Evolutionary conservation across 2,113 vertebrate species (phyloP).

Genomic region (Herpailurus yagouaroundi): DNA sequence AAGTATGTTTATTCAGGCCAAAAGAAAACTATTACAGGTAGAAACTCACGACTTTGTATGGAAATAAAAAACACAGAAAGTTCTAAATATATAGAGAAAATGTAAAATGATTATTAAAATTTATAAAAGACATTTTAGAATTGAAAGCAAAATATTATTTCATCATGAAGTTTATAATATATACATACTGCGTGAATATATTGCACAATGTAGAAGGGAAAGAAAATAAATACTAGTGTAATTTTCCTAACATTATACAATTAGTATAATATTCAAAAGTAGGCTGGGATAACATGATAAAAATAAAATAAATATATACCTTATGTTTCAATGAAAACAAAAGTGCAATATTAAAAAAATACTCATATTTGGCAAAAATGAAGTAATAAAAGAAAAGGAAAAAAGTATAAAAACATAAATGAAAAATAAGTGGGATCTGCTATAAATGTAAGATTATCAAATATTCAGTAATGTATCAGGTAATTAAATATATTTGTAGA

Average conservation of each 20-base stretch:
- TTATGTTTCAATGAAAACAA: neutral
- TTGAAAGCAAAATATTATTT: neutral
- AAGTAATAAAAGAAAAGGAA: neutral
- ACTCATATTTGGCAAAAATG: neutral
- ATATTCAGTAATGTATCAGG: neutral
- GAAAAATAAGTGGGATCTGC: neutral
- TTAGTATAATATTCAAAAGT: neutral
- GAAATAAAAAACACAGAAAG: neutral
- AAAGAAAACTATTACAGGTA: neutral
- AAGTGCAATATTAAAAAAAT: neutral
- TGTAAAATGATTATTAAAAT: neutral
- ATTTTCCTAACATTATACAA: neutral
- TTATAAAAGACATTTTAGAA: neutral
- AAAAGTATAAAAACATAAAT: neutral
- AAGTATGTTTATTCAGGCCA: neutral
- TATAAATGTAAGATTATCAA: neutral
- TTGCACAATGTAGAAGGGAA: neutral
- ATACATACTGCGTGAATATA: neutral
- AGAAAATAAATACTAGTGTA: neutral
- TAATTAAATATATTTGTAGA: neutral
- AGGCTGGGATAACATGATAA: neutral
- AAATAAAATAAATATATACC: neutral
- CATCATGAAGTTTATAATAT: neutral
- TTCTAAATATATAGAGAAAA: neutral
- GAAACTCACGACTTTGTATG: neutral